Base-by-base conservation (phyloP, 2,113 vertebrate species). In the Aspiorhynchus laticeps region DNA sequence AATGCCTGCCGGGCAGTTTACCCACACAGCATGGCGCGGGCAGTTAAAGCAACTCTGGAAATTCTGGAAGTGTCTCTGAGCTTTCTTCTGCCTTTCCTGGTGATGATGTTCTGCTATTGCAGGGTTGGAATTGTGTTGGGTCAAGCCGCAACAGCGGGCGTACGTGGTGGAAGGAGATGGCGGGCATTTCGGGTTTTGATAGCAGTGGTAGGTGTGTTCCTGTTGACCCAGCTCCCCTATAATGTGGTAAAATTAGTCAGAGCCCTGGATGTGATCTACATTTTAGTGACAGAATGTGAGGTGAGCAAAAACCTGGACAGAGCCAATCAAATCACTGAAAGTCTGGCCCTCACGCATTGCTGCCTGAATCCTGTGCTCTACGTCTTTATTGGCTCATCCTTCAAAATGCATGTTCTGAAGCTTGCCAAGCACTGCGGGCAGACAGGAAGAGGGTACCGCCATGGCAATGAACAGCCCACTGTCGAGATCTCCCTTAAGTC, bases 321-420 rank as follows among this genome's bases (percentile, higher is more conserved):
- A 2, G 96, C 94, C 0, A 94, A 94, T 61, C 97, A 97, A 86
- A 90, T 99, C 90, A 97, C 96, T 0, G 96, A 96, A 91, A 96
- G 96, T 88, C 90, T 99, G 0, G 98, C 98, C 2, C 91, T 98
- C 56, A 96, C 94, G n/a, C 98, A 99, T 89, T 94, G 96, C 91
- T 98, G 97, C 91, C 94, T 99, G 83, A 99, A 99, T 92, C 97
- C 98, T 0, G 81, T 99, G 88, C 94, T 99, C 1, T 98, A 99
- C 0, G 86, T 94, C 82, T 97, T 97, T 3, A 90, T 98, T 87
- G 97, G 98, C 0, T 93, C 96, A 0, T 98, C 97, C 59, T 97
- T 99, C 88, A 96, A 95, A 93, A 95, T 89, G 90, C 94, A 95
- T 2, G 26, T 98, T 85, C 88, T 93, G 79, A 97, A 95, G 93